phyloP scores from a whole-genome alignment of 2,888 invertebrate species.

The Nipponacmea schrenckii region DNA sequence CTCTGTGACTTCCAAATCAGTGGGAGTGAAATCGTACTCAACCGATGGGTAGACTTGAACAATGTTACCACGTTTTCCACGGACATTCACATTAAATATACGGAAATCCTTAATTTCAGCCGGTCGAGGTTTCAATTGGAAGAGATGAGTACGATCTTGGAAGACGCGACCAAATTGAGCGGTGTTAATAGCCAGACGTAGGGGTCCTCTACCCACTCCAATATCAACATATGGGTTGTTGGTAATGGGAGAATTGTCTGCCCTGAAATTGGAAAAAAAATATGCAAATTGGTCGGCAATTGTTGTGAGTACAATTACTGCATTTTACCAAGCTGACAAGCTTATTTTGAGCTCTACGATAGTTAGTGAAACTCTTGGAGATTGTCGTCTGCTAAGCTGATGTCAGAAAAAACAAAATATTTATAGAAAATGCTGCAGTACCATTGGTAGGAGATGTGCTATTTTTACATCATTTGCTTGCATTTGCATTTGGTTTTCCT shows the following conservation, averaged over 20 bases:
- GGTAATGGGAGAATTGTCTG: slow-evolving; percentile 54
- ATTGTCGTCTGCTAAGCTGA: too few species aligned
- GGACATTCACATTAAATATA: slow-evolving; percentile 62
- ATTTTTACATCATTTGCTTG: too few species aligned
- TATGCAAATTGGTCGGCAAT: not conserved
- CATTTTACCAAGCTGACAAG: too few species aligned
- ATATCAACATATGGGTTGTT: slow-evolving; percentile 63
- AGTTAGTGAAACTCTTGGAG: too few species aligned
- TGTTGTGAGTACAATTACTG: not conserved
- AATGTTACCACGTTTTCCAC: slow-evolving; percentile 68
- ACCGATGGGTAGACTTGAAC: slow-evolving; percentile 68
- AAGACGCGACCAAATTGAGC: slow-evolving; percentile 65
- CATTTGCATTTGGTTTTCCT: too few species aligned
- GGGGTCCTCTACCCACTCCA: slow-evolving; percentile 47
- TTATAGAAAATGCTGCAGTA: too few species aligned
- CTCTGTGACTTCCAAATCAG: slow-evolving; percentile 51
- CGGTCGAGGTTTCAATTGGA: slow-evolving; percentile 56
- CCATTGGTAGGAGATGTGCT: too few species aligned
- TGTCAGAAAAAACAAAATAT: too few species aligned
- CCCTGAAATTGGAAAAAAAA: slow-evolving; percentile 2
- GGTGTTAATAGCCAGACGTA: slow-evolving; percentile 65
- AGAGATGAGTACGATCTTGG: slow-evolving; percentile 65
- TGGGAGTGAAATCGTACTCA: slow-evolving; percentile 68
- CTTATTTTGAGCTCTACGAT: too few species aligned
- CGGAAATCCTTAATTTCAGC: slow-evolving; percentile 26